Base-by-base conservation (phyloP, 2,113 vertebrate species). In the Chunga burmeisteri region DNA sequence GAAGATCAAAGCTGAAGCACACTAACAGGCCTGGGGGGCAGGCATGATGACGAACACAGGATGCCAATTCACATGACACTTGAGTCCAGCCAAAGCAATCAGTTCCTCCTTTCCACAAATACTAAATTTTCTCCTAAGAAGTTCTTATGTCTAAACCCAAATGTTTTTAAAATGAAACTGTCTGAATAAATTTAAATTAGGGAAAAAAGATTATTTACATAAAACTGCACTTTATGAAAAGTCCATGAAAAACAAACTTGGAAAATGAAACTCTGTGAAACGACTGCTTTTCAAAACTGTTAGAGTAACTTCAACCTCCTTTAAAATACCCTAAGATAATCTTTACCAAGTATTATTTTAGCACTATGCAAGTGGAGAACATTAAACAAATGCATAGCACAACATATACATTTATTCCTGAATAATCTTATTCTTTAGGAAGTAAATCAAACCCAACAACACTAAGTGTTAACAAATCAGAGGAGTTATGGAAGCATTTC, bases 311-410 rank as follows among this genome's bases (percentile, higher is more conserved):
- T 78, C 85, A 94, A 40, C 13, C 46, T 68, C 25, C 22, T 61
- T 92, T 65, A 82, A 94, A 85, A 86, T 50, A 88, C 4, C 18
- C 62, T 75, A 23, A 58, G 18, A 80, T 72, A 79, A 80, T 81
- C 46, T 93, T 73, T 75, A 63, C 18, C 25, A 27, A 58, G 30
- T 61, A 78, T 72, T 94, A 74, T 92, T 96, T 95, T 82, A 95
- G 47, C 20, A 77, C 46, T 50, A 27, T 70, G 32, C 61, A 86
- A 96, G 47, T 71, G 14, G 42, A 82, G 49, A 83, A 86, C 44
- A 86, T 90, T 56, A 87, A 93, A 81, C 55, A 89, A 95, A 88
- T 50, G 29, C 50, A 40, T 63, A 88, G 36, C 21, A 88, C 22
- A 94, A 92, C 26, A 47, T 44, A 55, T 7, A n/a, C n/a, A 73